phyloP scores from a whole-genome alignment of 2,888 invertebrate genomes.

The Griposia aprilina region DNA sequence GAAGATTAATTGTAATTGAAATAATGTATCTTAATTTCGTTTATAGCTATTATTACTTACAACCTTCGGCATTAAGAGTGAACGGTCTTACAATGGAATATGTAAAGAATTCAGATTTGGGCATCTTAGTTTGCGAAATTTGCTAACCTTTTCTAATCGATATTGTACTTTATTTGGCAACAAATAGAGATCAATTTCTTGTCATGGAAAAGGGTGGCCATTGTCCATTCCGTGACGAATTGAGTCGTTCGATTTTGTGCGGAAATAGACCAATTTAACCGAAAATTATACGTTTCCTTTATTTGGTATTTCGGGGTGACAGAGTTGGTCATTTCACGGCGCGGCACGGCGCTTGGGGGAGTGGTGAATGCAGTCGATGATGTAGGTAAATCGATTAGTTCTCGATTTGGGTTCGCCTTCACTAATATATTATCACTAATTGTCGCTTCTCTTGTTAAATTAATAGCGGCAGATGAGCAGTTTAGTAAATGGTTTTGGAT shows the following conservation, averaged over 20 bases:
- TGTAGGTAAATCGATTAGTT: slow-evolving; percentile 85
- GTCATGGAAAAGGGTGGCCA: background rate
- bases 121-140: slow-evolving; percentile 15
- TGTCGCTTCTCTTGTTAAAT: slow-evolving; percentile 58
- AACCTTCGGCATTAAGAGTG: background rate
- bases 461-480: slow-evolving; percentile 62
- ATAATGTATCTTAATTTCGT: slow-evolving; percentile 31
- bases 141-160: background rate
- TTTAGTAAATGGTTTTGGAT: slow-evolving; percentile 29
- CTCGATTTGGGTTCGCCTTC: slow-evolving; percentile 70
- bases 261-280: slow-evolving; percentile 87
- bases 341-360: slow-evolving; percentile 69
- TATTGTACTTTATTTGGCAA: slow-evolving; percentile 14
- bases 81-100: slow-evolving; percentile 12
- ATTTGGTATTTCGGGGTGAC: slow-evolving; percentile 79
- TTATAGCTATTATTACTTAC: background rate
- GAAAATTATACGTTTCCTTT: slow-evolving; percentile 80
- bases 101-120: slow-evolving; percentile 17
- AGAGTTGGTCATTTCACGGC: slow-evolving; percentile 79
- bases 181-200: slow-evolving; percentile 17
- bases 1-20: slow-evolving; percentile 23
- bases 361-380: slow-evolving; percentile 78
- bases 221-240: slow-evolving; percentile 83
- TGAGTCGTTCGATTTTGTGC: slow-evolving; percentile 80
- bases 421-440: slow-evolving; percentile 65